Evolutionary conservation across 2,797 vertebrate species (phyloP), one percentile per base, ranked within the genome.

Genomic region (Corythornis leucogaster): DNA sequence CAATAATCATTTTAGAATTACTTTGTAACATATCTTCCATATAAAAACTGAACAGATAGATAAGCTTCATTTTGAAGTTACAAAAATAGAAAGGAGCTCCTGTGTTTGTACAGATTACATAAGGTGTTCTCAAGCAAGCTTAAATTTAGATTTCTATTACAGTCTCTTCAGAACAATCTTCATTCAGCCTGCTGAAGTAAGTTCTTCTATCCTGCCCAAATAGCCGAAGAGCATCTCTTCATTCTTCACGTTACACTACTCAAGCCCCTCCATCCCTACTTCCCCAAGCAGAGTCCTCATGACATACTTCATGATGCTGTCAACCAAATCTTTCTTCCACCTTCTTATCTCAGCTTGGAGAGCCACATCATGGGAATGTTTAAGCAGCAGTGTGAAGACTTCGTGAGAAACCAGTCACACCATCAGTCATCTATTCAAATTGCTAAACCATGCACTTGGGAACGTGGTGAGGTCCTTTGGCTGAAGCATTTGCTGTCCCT

Each of bases 151-250:
- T 63, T 50, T 69, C 69, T 91, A 68, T 9, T 14, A 59, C 30
- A 77, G 55, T 82, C 89, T 90, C 63, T 67, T 91, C 90, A 92
- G 35, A 80, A 80, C 30, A 55, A 69, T 79, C 57, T 82, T 75
- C 75, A 57, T 67, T 67, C 74, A 91, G 75, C 69, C 71, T 86
- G 87, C 68, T 87, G 90, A 70, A 66, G 35, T 20, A 75, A 69
- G n/a, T 79, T 92, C 84, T 96, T 94, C 80, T 81, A 94, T 88
- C 70, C 64, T 89, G 79, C 81, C 89, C 90, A 70, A 42, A 45
- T 38, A 28, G 16, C 45, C 8, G 6, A 69, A 54, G 80, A 74
- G 57, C 10, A 6, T 26, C 22, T 81, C 62, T 75, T 77, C 64
- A 38, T 62, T 81, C 79, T 89, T 80, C 85, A 80, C 3, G n/a